Evolutionary conservation across 2,797 vertebrate genomes (phyloP), one percentile per base, ranked within the genome.

Genomic region (Toxotes lorentzi): DNA sequence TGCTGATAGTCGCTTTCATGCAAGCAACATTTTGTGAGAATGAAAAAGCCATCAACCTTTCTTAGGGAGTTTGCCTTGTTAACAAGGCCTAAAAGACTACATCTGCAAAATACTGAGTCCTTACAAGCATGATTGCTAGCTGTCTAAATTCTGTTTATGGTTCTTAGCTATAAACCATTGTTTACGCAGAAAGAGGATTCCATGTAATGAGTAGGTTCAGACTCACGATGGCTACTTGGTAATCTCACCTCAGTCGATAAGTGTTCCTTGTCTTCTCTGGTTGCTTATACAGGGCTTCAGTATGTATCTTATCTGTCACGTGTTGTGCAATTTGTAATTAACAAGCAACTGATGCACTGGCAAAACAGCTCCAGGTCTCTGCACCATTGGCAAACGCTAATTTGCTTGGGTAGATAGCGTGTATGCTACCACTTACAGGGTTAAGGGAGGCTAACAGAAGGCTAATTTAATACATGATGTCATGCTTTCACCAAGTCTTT

Each of bases 301-400:
- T 50, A 38, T 60, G 68, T 35, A 70, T 71, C 53, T 38, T 66
- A 51, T 79, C 58, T 73, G 62, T 78, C 76, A 47, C 62, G 68
- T 71, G 73, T 89, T 88, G 72, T 81, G 85, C 83, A 90, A 91
- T 91, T 93, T 89, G 90, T 88, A 82, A 86, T 89, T 86, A 84
- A 78, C 69, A 76, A 41, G 59, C 76, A 76, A 43, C 77, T 77
- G 77, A 67, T 82, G 81, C 43, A 12, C 30, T 7, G 62, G 53
- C 5, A 70, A 73, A 68, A 78, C 65, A 45, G 34, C 79, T 72
- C 40, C 14, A 16, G 30, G 64, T 70, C 41, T 79, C 64, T 61
- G 27, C 57, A 30, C 24, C n/a, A 17, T 14, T 4, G 64, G 54
- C 62, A 84, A 32, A 75, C 51, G 21, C 83, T 79, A 68, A 81